Base-by-base conservation (phyloP, 2,797 vertebrate species). In the Melanotaenia parkinsoni region DNA sequence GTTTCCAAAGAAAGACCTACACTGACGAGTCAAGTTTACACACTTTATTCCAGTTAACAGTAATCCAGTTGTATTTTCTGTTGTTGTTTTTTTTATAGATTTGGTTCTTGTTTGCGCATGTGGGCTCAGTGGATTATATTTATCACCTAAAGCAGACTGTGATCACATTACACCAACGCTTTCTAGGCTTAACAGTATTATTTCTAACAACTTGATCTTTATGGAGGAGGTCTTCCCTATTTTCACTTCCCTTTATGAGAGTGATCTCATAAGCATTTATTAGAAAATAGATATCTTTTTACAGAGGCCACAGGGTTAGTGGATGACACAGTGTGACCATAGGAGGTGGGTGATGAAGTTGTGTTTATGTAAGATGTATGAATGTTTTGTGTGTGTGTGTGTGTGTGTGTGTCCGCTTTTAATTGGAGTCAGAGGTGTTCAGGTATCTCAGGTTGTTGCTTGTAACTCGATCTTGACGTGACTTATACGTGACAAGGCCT, bases 351-450 rank as follows among this genome's bases (percentile, higher is more conserved):
- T 50, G 74, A 33, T 63, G 37, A 71, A 24, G 62, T 24, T 28
- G 32, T 57, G 63, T 69, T 72, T 26, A 76, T 71, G 65, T 68
- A 79, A 71, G 63, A 62, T 67, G 69, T 56, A 62, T 80, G 76
- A 58, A 22, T 45, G 57, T 58, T 32, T 53, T 69, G 32, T 63
- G 70, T 67, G 43, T 57, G 59, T 69, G 32, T 63, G 70, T 67
- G 43, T 57, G 59, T 45, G 43, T 20, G 13, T 45, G 43, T 64
- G 63, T 51, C 20, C 40, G 58, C 87, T 74, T 64, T 37, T 81
- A 88, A 89, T 88, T 86, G 84, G 83, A 78, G 85, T 47, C 53
- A 38, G 76, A 73, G 78, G 75, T 74, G 81, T 90, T 89, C 74
- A 73, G 61, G 76, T 86, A 18, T 88, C 86, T 74, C 77, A 30